Evolutionary conservation across 2,888 invertebrate species (phyloP), one percentile per base, ranked within the genome.

Genomic region (Eupithecia exiguata): DNA sequence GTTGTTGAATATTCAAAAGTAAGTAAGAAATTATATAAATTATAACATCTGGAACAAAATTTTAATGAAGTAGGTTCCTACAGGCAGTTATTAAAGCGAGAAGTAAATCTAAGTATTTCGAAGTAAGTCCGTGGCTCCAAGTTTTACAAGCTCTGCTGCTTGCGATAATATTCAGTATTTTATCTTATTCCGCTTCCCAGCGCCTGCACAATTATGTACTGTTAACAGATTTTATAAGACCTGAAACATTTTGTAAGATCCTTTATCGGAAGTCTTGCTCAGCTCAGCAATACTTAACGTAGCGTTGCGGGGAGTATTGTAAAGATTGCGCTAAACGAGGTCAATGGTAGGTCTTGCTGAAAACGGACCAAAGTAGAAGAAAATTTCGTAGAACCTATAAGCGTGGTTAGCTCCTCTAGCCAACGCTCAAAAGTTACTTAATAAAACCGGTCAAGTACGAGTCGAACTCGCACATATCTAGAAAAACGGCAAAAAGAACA

Each of bases 121-220:
- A 63, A 70, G 35, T 35, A 43, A 40, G 18, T 62, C 38, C 63
- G 43, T 21, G 40, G 69, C 43, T 25, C 18, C 9, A 70, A 70
- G 70, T 70, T 70, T 70, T 63, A 62, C 70, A 70, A 63, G 62
- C 61, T 69, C 43, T 46, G 63, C 70, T 70, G 46, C 35, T 38
- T 63, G 70, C 70, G 63, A 70, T 70, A 70, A 62, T 46, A 46
- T 49, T 36, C 61, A 69, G 43, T 62, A 69, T 61, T 69, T 69
- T 61, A n/a, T 61, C 61, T 62, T 53, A n/a, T 38, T 25, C 30
- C 61, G 61, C 18, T 43, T 61, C 30, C 38, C 21, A 43, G 43
- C 16, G 36, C 16, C n/a, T 16, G 58, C 58, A 69, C 14, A 58
- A 35, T 30, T 69, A 62, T 63, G 21, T 25, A 35, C 46, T 35